A percentile compares a stretch with the other conserved stretches of the same genome.
These are phyloP conservation scores for Sparidentex hasta DNA, from an alignment of 2,797 vertebrate genomes.

Conservation along the genomic window DNA sequence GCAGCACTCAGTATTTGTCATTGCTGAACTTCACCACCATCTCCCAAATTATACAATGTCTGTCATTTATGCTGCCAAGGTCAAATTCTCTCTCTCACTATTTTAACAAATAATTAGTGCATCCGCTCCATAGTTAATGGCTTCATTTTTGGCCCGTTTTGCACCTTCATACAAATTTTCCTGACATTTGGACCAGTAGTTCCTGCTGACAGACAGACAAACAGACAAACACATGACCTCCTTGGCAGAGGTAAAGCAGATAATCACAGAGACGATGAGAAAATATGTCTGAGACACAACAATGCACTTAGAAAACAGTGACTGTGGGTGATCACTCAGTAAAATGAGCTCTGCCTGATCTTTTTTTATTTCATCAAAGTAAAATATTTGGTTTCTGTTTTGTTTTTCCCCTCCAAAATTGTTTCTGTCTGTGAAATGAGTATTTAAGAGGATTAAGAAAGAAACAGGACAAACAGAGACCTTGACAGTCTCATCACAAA, in stretches of 20 bases:
- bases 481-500: constrained; percentile 4
- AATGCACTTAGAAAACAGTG: constrained; percentile 6
- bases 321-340: constrained; percentile 28
- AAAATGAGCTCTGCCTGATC: constrained; percentile 11
- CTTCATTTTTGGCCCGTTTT: too few relatives aligned
- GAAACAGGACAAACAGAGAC: not conserved
- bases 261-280: constrained; percentile 45
- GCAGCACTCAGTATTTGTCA: too few relatives aligned
- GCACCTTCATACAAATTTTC: too few relatives aligned
- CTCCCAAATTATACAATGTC: too few relatives aligned
- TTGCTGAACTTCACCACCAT: too few relatives aligned
- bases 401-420: constrained; percentile 1
- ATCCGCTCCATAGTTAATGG: too few relatives aligned
- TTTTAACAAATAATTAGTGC: too few relatives aligned
- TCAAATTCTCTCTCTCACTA: too few relatives aligned
- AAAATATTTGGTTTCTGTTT: not conserved
- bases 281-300: constrained; percentile 18
- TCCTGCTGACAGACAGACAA: too few relatives aligned
- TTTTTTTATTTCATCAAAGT: constrained; percentile 1
- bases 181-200: too few relatives aligned
- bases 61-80: too few relatives aligned
- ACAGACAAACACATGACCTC: too few relatives aligned
- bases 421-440: constrained; percentile 1
- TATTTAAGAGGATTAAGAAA: constrained; percentile 1
- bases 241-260: not conserved